Evolutionary conservation across 2,888 invertebrate genomes (phyloP), one percentile per base, ranked within the genome.

Genomic region (Spodoptera exigua): DNA sequence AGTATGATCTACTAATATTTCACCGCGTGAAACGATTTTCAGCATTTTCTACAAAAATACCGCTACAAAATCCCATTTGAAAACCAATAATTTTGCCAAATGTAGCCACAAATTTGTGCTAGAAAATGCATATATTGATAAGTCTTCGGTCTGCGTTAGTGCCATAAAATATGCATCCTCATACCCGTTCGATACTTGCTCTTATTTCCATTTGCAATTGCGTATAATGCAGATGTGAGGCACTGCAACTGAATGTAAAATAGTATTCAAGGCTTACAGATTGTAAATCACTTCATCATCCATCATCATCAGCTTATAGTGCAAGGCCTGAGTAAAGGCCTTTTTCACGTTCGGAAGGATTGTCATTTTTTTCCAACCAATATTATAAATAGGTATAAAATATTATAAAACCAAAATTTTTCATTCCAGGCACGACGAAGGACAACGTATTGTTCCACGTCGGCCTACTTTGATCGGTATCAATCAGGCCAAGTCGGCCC

Each of bases 141-240:
- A 60, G 59, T 67, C 64, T 48, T 48, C 61, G 39, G 39, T 34
- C 48, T 54, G 43, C 44, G 49, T 60, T 63, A 52, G 53, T 12
- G 44, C 43, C 44, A 64, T 76, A 55, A 79, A 76, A 77, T 79
- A 77, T 79, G 63, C 72, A 74, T 70, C 49, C 39, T 58, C 54
- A 54, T 52, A 36, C 56, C 59, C 47, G 48, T 43, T 60, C 52
- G 49, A 63, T 63, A 59, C 37, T 27, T 27, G 54, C 53, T 60
- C 59, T 48, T 58, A 74, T 74, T 79, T 72, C 70, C 68, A 70
- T 77, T 79, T 64, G 63, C 68, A 49, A 77, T 79, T 74, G 73
- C 64, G 55, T 55, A 60, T 70, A 49, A 69, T 65, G 70, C 53
- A 4, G n/a, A 14, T 52, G 37, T 32, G 44, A 70, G 53, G 57